Percentiles rank a stretch among this genome's conserved stretches.
Evolutionary conservation across 2,888 invertebrate genomes (phyloP).

Genomic region (Cheilosia impressa): DNA sequence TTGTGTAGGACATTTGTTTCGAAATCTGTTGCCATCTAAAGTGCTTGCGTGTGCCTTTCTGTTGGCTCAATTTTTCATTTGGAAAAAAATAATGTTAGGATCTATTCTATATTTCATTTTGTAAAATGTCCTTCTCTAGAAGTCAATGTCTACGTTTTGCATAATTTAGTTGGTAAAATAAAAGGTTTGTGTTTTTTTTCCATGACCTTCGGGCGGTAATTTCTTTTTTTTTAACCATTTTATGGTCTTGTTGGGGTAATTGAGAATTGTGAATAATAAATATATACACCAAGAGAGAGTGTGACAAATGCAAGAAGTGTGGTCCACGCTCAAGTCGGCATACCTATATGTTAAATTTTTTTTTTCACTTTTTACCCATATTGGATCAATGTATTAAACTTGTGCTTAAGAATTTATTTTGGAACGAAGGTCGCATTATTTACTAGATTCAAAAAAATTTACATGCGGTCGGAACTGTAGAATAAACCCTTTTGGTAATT

Average conservation of each 20-base stretch:
- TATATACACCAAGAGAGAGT: not conserved
- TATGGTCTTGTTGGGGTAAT: slow-evolving; percentile 48
- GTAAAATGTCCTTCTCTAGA: slow-evolving; percentile 48
- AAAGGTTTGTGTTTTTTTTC: slow-evolving; percentile 3
- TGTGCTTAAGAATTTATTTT: too few species aligned
- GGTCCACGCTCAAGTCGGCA: too few species aligned
- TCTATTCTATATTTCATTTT: slow-evolving; percentile 49
- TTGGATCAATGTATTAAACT: too few species aligned
- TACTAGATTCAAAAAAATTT: too few species aligned
- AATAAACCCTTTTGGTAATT: too few species aligned
- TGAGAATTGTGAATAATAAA: slow-evolving; percentile 17
- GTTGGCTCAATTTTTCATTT: not conserved
- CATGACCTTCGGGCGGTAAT: slow-evolving; percentile 52
- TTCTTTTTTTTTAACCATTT: slow-evolving; percentile 51
- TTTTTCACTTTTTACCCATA: too few species aligned
- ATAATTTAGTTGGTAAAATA: slow-evolving; percentile 63
- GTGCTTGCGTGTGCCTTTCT: slow-evolving; percentile 27
- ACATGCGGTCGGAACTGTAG: too few species aligned
- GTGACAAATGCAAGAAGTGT: not conserved
- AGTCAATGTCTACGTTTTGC: slow-evolving; percentile 60
- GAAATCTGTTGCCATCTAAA: slow-evolving; percentile 60
- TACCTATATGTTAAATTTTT: too few species aligned
- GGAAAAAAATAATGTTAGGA: slow-evolving; percentile 26
- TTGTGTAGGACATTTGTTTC: slow-evolving; percentile 49
- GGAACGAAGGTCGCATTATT: too few species aligned